Base-by-base conservation (phyloP, 2,888 invertebrate genomes). In the Chrysotoxum bicinctum region DNA sequence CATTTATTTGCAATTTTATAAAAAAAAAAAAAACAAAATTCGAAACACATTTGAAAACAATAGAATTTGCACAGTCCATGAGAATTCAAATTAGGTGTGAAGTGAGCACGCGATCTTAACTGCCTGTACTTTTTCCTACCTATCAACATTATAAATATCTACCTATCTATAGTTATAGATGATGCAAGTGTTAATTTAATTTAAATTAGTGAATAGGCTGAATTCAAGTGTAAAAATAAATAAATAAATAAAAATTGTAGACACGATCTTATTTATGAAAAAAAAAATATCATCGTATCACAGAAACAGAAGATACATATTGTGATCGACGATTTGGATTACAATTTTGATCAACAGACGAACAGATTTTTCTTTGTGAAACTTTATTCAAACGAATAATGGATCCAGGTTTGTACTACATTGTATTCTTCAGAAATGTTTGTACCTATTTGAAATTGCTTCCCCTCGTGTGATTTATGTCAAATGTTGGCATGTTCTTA, bases 71-170 rank as follows among this genome's bases (percentile, higher is more conserved):
- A 85, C 62, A 81, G 73, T 81, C 66, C 64, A 85, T 81, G 19
- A 60, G 66, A 87, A 64, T 73, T 68, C 77, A 87, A 89, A 88
- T 83, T 87, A 89, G 90, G 90, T 91, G 91, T 90, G 90, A 90
- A 90, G 90, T 91, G 90, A 87, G 89, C 89, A 89, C 89, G 89
- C 89, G 90, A 89, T 89, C 88, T 82, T 58, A 35, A 19, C 35
- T 58, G 35, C 12, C 16, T 56, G 35, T 12, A 88, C 84, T n/a
- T 40, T 40, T 40, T 10, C 23, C 6, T 48, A 32, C 19, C 30
- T 48, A 66, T 32, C 66, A 50, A 66, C 3, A 37, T 37, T 58
- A 21, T 5, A 6, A 4, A 8, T 54, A 16, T 10, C 8, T 30
- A 9, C 26, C 26, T 16, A 52, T 0, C 8, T 4, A 30, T 56